These are phyloP conservation scores for Pollenia amentaria DNA, from an alignment of 2,888 invertebrate genomes.

Conservation along the genomic window DNA sequence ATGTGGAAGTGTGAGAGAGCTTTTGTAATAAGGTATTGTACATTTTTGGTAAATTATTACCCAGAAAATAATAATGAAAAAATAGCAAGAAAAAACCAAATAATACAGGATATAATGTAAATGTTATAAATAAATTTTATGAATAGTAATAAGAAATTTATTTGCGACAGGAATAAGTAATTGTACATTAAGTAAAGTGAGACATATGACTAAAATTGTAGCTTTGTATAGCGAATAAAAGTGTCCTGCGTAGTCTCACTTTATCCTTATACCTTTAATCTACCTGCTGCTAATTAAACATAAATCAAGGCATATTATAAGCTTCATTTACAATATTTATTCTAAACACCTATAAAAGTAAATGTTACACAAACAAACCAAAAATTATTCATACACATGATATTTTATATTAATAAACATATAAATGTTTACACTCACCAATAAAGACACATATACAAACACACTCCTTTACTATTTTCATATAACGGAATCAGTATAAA, in stretches of 20 bases:
- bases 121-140: conserved; percentile 39
- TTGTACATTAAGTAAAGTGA: neutral
- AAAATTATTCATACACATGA: neutral
- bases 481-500: conserved; percentile 5
- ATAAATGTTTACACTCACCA: neutral
- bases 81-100: neutral
- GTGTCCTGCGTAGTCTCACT: too few relatives aligned
- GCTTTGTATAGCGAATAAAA: too few relatives aligned
- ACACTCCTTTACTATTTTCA: too few relatives aligned
- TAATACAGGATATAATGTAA: conserved; percentile 40
- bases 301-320: conserved; percentile 59
- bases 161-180: neutral
- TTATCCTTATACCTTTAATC: neutral
- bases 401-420: conserved; percentile 11
- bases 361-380: neutral
- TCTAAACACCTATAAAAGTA: conserved; percentile 52
- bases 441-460: too few relatives aligned
- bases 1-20: neutral
- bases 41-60: conserved; percentile 40
- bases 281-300: conserved; percentile 55
- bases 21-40: conserved; percentile 21
- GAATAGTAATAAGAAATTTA: neutral
- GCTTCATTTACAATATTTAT: conserved; percentile 59
- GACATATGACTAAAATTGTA: too few relatives aligned
- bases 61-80: neutral